Evolutionary conservation across 2,888 invertebrate genomes (phyloP).

Genomic region (Heteromurus nitidus): DNA sequence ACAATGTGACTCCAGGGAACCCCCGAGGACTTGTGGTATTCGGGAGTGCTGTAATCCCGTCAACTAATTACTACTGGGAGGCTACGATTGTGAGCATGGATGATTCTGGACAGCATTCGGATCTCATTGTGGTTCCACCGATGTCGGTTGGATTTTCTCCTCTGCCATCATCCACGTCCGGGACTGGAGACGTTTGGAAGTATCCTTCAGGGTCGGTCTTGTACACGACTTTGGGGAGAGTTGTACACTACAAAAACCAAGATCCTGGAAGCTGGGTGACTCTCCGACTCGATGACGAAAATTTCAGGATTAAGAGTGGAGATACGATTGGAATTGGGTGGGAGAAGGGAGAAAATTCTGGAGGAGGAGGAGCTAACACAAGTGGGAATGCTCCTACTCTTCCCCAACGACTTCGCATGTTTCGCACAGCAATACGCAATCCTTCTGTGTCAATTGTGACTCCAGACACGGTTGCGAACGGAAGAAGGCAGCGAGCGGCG

Average conservation of each 20-base stretch:
- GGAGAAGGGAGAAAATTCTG: constrained; percentile 58
- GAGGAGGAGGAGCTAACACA: not conserved
- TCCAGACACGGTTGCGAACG: not conserved
- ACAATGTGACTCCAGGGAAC: constrained; percentile 75
- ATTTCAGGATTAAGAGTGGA: constrained; percentile 74
- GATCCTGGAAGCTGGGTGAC: constrained; percentile 76
- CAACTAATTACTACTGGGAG: constrained; percentile 53
- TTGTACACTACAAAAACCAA: constrained; percentile 76
- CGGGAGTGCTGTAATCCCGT: constrained; percentile 75
- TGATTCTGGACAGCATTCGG: constrained; percentile 41
- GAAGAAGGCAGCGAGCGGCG: not conserved
- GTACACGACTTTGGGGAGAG: constrained; percentile 75
- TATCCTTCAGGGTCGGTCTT: constrained; percentile 63
- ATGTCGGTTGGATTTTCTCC: constrained; percentile 62
- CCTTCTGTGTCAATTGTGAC: not conserved
- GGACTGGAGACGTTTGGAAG: constrained; percentile 54
- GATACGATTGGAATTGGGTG: constrained; percentile 76
- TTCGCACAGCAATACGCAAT: not conserved
- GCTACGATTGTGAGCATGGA: constrained; percentile 58
- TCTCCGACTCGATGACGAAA: constrained; percentile 74
- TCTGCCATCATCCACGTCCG: constrained; percentile 1
- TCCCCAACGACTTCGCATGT: not conserved
- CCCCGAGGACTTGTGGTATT: constrained; percentile 76
- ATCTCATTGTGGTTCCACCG: constrained; percentile 53
- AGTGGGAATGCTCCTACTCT: not conserved